Base-by-base conservation (phyloP, 2,888 invertebrate species). In the Drosophila greeni region DNA sequence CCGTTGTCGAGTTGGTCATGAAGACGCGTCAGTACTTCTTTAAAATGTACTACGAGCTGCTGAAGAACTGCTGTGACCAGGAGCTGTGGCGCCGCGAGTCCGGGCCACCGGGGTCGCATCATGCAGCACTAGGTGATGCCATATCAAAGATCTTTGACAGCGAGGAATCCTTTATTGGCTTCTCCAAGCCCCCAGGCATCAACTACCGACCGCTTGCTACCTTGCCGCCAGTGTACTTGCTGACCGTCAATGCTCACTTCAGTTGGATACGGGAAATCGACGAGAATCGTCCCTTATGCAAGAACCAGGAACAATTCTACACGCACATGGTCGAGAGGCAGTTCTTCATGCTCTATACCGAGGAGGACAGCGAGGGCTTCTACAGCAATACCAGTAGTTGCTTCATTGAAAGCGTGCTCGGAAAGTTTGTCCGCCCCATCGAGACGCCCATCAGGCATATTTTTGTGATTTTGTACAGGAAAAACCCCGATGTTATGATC, bases 381-480 rank as follows among this genome's bases (percentile, higher is more conserved):
- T 80, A 69, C 9, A 45, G 33, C 24, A 58, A 34, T 0, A 54
- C 23, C 2, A 40, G 65, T 43, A 37, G 43, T 16, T 0, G 16
- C 1, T 65, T 57, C 1, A 51, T 76, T 9, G 73, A 80, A 31
- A 66, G 42, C 18, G 60, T 70, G 3, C 48, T 80, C 6, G 80
- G 73, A 0, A 76, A 72, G 37, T 76, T 79, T 24, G 65, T 45
- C 0, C 42, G 69, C 0, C 75, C 76, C 2, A 66, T 82, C 14
- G 68, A 58, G 12, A 59, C 72, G 1, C 14, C 72, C 1, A 68
- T 52, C 18, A 37, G 72, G 12, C 68, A 70, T 23, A 69, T 74
- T 11, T 77, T 65, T 47, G 52, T 77, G 0, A 70, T 82, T 31
- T 42, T 81, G 5, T 81, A 82, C 48, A 31, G 67, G 1, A 76